Evolutionary conservation across 2,888 invertebrate genomes (phyloP), one percentile per base, ranked within the genome.

Genomic region (Anthophora plumipes): DNA sequence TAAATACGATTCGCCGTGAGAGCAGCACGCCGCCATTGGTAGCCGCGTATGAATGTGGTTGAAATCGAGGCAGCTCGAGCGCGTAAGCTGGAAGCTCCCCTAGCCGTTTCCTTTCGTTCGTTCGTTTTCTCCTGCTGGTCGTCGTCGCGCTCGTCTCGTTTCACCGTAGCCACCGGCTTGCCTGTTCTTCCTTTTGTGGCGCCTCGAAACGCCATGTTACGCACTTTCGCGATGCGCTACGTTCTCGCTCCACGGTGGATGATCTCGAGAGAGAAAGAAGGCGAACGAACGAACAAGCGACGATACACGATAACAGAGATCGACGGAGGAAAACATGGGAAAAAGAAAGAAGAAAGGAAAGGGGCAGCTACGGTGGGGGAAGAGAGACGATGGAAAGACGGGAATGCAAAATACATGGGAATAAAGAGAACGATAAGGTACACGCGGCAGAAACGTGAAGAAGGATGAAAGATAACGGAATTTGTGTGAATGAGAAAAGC

Each of bases 171-270:
- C 50, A 31, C 50, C 75, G 54, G 14, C 22, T 31, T 5, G 39
- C 67, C 52, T 39, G 70, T 68, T 84, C 77, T 83, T 88, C 88
- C 84, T 84, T 87, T 87, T 88, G 83, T 82, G 88, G 84, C 87
- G 87, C 85, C 83, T 81, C 61, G 55, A 48, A 80, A 81, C 75
- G 82, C 81, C 77, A 63, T 74, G 80, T 86, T 84, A 87, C 87
- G 85, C 85, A 78, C 86, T 86, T 78, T 87, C 85, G 82, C 78
- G 68, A 83, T 77, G 80, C 75, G 46, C 41, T 39, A 20, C 54
- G 17, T 48, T 39, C 76, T 50, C 57, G 39, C 74, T 77, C 71
- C 61, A 54, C 68, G 70, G 73, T 77, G 77, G 70, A 83, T 77
- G 85, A 88, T 85, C 80, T 77, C 80, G 82, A 88, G 80, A 79